Base-by-base conservation (phyloP, 2,888 invertebrate genomes). In the Agriopis aurantiaria region DNA sequence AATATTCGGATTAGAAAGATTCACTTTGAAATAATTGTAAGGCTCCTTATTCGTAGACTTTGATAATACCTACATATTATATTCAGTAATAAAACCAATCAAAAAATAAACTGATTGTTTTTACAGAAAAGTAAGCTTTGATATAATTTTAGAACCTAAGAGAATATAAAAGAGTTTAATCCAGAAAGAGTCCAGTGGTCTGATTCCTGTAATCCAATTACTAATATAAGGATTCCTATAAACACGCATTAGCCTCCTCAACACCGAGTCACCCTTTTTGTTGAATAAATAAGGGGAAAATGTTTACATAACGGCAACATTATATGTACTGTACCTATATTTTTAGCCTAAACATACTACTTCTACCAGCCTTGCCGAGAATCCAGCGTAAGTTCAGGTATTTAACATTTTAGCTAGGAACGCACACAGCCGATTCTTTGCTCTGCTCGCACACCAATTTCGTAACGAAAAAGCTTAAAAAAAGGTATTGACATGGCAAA, bases 161-260 rank as follows among this genome's bases (percentile, higher is more conserved):
- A n/a, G 1, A 14, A 11, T n/a, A 46, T 5, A 5, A n/a, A n/a
- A n/a, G 17, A 46, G 40, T 17, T 53, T 64, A 57, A 69, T 57
- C 55, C 59, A 66, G 57, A 65, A 61, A 49, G 23, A 69, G 69
- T 61, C 9, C 58, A 63, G 3, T 45, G 65, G 4, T 57, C 69
- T 45, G 61, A 61, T 66, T 64, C 63, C 58, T 55, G 41, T 71
- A 71, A 71, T 59, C 55, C 49, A 63, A 67, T 71, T 8, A 71
- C 41, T 9, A 5, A 41, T 56, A 63, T 66, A 66, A 59, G 70
- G 70, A 55, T 71, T 71, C 70, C 55, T 66, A 52, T 45, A 41
- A 69, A 57, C 43, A 41, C 55, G 52, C 57, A 51, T 51, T 57
- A 65, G 11, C 49, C 23, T 12, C 14, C 11, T 3, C 40, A 3